Base-by-base conservation (phyloP, 2,113 vertebrate genomes). In the Gobiocypris rarus region DNA sequence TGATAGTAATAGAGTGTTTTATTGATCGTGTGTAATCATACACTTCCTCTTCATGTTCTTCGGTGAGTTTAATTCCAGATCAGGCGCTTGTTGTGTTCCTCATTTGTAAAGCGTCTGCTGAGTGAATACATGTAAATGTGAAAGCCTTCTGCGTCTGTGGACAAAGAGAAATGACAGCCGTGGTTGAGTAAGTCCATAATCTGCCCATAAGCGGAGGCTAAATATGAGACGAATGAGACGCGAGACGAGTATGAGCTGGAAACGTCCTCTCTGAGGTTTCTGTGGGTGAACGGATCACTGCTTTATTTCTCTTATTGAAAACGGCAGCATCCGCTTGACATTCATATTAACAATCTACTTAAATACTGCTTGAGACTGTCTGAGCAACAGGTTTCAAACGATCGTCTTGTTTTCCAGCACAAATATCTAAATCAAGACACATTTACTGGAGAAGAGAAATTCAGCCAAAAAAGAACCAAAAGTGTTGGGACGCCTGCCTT, bases 141-240 rank as follows among this genome's bases (percentile, higher is more conserved):
- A 54, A 54, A 48, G 45, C 45, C 45, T 48, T n/a, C 65, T 17
- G 31, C 9, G 3, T 69, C 65, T 70, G 67, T n/a, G 67, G 19
- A 70, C 4, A 1, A 41, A 70, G 34, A 22, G 4, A 3, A 41
- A 70, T n/a, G 34, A 70, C 4, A 4, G 19, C 67, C 9, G 19
- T 13, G 67, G 65, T 75, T 75, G 56, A 5, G 24, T 31, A 31
- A 74, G 8, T 41, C 67, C 67, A 41, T 69, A 69, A 69, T 69
- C 65, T 69, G 65, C 65, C 31, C 65, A 13, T 70, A n/a, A 70
- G 17, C 4, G 1, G 9, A 70, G 67, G 67, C 34, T 70, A 70
- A 70, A n/a, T 41, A n/a, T 41, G 11, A 70, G 34, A 70, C 1
- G 3, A 13, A n/a, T 6, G 67, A 70, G 67, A 41, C 19, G 19